Percentiles rank a stretch among this genome's conserved stretches.
Evolutionary conservation across 2,113 vertebrate genomes (phyloP).

Genomic region (Prietella phreatophila): DNA sequence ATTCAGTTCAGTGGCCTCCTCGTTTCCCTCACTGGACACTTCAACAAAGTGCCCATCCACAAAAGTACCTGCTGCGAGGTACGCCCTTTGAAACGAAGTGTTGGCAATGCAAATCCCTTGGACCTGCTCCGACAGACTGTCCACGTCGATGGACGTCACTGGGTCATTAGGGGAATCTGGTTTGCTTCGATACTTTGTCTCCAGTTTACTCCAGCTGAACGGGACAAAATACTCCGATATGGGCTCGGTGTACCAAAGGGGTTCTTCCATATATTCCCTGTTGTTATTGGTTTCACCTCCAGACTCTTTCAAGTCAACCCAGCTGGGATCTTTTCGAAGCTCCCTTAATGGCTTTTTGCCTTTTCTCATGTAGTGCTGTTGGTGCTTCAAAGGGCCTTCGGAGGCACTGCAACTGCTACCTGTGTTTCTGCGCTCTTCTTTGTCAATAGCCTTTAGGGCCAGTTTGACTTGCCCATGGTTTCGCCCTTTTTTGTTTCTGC

Average conservation of each 20-base stretch:
- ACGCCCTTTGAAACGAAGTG: constrained; percentile 83
- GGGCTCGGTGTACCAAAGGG: constrained; percentile 97
- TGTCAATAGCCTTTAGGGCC: constrained; percentile 78
- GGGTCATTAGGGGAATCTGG: constrained; percentile 71
- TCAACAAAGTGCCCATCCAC: constrained; percentile 97
- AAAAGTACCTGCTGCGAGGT: constrained; percentile 95
- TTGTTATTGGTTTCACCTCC: constrained; percentile 78
- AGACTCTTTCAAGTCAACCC: constrained; percentile 76
- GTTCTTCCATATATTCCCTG: constrained; percentile 92
- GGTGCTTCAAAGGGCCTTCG: constrained; percentile 73
- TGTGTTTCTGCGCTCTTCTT: constrained; percentile 73
- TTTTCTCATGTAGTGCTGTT: constrained; percentile 81
- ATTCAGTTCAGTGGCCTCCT: constrained; percentile 84
- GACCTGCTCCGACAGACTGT: constrained; percentile 83
- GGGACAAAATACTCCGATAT: constrained; percentile 94
- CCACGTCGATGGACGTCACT: constrained; percentile 71
- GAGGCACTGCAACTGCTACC: constrained; percentile 73
- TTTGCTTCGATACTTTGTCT: constrained; percentile 91
- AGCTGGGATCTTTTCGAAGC: constrained; percentile 77
- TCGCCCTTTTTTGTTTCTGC: constrained; percentile 79
- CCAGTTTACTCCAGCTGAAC: constrained; percentile 91
- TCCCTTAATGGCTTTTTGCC: constrained; percentile 86
- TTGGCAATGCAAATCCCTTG: constrained; percentile 87
- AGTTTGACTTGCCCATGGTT: constrained; percentile 80
- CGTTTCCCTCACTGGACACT: constrained; percentile 86